Evolutionary conservation across 1,140 invertebrate species (phyloP).

Genomic region (Pygmarrhopalites habei): DNA sequence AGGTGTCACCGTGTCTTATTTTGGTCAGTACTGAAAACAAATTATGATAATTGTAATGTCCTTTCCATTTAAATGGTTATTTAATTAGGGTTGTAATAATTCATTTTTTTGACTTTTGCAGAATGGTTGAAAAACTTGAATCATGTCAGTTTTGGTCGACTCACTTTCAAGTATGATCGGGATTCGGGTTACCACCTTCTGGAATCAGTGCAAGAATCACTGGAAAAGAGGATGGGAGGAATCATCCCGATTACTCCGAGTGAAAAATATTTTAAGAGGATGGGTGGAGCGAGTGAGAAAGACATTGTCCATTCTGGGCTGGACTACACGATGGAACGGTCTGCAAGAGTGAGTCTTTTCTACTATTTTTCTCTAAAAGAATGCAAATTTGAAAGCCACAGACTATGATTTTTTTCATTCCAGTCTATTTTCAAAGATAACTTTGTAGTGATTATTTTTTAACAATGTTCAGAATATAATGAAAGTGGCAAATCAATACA

Average conservation of each 20-base stretch:
- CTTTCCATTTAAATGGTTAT: too few species aligned
- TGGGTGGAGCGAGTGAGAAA: conserved; percentile 96
- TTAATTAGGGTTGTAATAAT: too few species aligned
- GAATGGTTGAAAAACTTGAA: conserved; percentile 99
- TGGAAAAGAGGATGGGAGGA: conserved; percentile 93
- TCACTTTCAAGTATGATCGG: conserved; percentile 98
- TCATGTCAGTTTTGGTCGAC: conserved; percentile 95
- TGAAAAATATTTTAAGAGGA: conserved; percentile 89
- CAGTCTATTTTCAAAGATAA: too few species aligned
- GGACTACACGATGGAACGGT: conserved; percentile 98
- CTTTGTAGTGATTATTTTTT: too few species aligned
- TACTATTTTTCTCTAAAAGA: too few species aligned
- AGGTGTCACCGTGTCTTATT: conserved; percentile 99
- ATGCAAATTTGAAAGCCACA: too few species aligned
- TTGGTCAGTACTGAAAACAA: too few species aligned
- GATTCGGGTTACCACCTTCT: conserved; percentile 97
- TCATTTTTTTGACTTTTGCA: too few species aligned
- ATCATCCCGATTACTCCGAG: conserved; percentile 89
- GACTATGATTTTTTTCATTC: too few species aligned
- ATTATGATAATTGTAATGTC: too few species aligned
- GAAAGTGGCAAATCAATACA: too few species aligned
- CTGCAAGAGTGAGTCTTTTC: conserved; percentile 46
- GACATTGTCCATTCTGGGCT: conserved; percentile 98
- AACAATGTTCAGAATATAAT: too few species aligned
- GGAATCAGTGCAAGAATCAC: conserved; percentile 96